phyloP scores from a whole-genome alignment of 2,888 invertebrate genomes.

The Rhopalosiphum nymphaeae region DNA sequence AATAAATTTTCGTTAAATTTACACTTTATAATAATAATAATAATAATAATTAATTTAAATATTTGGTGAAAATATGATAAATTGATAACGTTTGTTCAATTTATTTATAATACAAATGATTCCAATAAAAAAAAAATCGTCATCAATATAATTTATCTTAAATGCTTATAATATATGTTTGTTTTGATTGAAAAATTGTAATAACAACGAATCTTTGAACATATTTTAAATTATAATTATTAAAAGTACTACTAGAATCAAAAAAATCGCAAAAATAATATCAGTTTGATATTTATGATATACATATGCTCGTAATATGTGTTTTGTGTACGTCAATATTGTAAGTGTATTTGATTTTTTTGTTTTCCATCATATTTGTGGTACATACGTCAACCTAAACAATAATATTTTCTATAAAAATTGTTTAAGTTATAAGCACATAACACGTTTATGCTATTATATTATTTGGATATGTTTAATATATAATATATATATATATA shows the following conservation, averaged over 20 bases:
- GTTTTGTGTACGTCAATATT: neutral
- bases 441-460: neutral
- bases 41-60: neutral
- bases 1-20: neutral
- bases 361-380: neutral
- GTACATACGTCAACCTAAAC: neutral
- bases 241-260: no score
- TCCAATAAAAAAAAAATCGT: neutral
- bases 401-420: neutral
- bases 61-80: neutral
- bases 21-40: neutral
- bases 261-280: neutral
- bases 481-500: neutral
- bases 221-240: slow-evolving; percentile 11
- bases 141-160: neutral
- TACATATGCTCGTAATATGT: neutral
- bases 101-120: neutral
- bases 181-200: slow-evolving; percentile 5
- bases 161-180: neutral
- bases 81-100: neutral
- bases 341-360: neutral
- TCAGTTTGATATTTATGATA: neutral
- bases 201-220: neutral
- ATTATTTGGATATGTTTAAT: neutral
- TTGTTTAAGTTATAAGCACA: neutral